Conservation (phyloP, 1,140 invertebrate species). For the Muscidifurax raptorellus region DNA sequence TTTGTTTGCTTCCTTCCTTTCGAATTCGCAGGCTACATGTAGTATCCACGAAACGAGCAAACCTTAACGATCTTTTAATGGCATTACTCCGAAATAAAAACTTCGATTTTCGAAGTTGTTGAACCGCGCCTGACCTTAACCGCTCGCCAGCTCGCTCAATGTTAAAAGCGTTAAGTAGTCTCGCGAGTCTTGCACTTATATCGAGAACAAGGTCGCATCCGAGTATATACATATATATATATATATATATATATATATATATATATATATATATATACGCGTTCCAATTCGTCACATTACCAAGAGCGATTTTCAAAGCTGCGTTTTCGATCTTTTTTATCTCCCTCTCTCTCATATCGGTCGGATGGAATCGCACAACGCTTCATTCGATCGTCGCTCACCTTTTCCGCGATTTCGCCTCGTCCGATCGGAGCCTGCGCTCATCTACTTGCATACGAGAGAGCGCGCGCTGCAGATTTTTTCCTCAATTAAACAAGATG, state of each 20-base stretch:
- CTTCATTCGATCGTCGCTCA: too few species aligned
- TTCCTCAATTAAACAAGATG: background rate
- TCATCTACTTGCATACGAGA: too few species aligned
- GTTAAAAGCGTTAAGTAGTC: constrained; percentile 27
- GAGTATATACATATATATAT: too few species aligned
- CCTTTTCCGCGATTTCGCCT: too few species aligned
- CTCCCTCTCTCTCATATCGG: too few species aligned
- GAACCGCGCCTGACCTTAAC: background rate
- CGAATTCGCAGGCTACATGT: background rate
- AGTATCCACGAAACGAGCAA: background rate
- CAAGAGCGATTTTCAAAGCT: constrained; percentile 17
- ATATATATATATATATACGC: too few species aligned
- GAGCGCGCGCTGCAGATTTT: background rate
- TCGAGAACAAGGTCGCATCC: constrained; percentile 31
- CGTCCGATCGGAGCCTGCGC: too few species aligned
- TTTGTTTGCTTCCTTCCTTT: background rate
- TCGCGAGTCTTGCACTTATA: constrained; percentile 14
- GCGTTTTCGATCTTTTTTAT: background rate
- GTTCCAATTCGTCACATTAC: constrained; percentile 24
- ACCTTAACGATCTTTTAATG: constrained; percentile 12
- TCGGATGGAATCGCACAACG: too few species aligned
- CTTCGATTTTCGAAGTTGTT: background rate
- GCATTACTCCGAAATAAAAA: background rate
- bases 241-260: too few species aligned
- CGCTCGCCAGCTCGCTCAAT: constrained; percentile 1